phyloP scores from a whole-genome alignment of 2,113 vertebrate species.

The Taxidea taxus region DNA sequence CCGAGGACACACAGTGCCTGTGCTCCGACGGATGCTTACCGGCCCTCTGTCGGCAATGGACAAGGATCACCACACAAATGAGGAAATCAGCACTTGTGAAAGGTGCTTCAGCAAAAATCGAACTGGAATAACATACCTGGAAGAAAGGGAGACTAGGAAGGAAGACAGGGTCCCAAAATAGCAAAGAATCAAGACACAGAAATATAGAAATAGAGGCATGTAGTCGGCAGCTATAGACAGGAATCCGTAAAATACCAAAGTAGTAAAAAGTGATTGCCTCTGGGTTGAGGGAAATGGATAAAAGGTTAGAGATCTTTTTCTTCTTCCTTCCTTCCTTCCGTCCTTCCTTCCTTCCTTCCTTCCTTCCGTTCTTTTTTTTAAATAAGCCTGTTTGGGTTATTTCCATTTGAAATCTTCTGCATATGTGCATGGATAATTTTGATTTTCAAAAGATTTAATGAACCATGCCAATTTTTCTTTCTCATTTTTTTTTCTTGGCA shows the following conservation, averaged over 20 bases:
- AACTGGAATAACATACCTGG: background rate
- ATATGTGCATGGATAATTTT: background rate
- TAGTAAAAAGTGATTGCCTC: background rate
- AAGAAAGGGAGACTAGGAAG: no score
- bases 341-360: no score
- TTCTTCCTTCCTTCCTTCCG: no score
- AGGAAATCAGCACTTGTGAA: background rate
- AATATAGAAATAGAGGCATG: background rate
- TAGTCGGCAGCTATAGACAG: background rate
- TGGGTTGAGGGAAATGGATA: background rate
- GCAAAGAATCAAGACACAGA: background rate
- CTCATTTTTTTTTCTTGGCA: background rate
- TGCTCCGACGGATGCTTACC: fast-evolving
- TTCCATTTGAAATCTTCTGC: background rate
- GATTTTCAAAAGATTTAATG: background rate
- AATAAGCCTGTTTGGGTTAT: background rate
- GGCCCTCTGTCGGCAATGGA: fast-evolving
- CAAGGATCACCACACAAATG: background rate
- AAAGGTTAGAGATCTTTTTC: background rate
- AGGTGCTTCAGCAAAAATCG: background rate
- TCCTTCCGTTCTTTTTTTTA: background rate
- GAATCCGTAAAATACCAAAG: background rate
- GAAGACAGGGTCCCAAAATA: background rate
- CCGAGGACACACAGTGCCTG: no score
- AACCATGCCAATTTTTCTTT: background rate